Evolutionary conservation across 92 coral and sea anemone genomes (phyloP), one percentile per base, ranked within the genome.

Genomic region (Hydrozoanthus gracilis): DNA sequence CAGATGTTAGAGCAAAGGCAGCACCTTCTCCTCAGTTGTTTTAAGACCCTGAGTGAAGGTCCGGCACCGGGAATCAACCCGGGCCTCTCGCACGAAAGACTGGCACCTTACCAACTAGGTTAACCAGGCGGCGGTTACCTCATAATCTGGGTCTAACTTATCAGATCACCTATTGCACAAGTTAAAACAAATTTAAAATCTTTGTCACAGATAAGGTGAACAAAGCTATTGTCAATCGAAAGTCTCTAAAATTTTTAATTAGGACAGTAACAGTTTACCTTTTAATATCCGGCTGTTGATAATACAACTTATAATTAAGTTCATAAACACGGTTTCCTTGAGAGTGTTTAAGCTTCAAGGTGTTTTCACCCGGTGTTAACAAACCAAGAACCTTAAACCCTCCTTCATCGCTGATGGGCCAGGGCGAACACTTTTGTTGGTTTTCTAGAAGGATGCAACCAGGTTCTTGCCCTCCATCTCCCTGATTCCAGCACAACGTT

Each of bases 311-410:
- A 6, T 90, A 83, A 14, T 88, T 88, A 71, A 87, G 73, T 46
- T 83, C 77, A 71, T 20, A 14, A 27, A 73, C 50, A 35, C 76
- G 46, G 66, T 55, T 47, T 58, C 79, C 87, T 71, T 73, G 78
- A 44, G 47, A 17, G 14, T 66, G 90, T 52, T 87, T 88, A 17
- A 96, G 62, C 76, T 76, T 82, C 66, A 96, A 62, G 18, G 70
- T 56, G 78, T 96, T 96, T 45, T 82, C 91, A 51, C 98, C 99
- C 80, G 86, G 83, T 13, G 46, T 60, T 16, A 96, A 89, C 8
- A 84, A 86, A 7, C 93, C 90, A 35, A 96, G 89, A 8, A 83
- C 95, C 83, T 96, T 96, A 78, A 96, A 96, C 61, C 91, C 98
- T 77, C 90, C 39, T 27, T 27, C 92, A 65, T 55, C 69, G 1